phyloP scores from a whole-genome alignment of 2,797 vertebrate species.

The Peromyscus eremicus region DNA sequence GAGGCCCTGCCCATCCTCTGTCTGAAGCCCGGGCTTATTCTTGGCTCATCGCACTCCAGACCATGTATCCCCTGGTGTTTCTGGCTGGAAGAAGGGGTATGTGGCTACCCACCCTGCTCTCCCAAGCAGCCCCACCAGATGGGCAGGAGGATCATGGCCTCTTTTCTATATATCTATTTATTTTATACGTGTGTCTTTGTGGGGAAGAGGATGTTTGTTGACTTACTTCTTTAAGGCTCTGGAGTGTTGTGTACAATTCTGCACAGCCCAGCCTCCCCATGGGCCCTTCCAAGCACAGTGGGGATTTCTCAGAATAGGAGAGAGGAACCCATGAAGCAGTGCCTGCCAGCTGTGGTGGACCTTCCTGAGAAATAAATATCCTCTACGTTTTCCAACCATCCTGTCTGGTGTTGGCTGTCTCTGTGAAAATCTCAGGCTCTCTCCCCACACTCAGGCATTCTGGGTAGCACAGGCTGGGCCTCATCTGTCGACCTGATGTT shows the following conservation, averaged over 20 bases:
- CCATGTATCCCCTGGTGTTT: conserved; percentile 1
- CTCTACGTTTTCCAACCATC: conserved; percentile 79
- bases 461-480: neutral
- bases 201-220: conserved; percentile 75
- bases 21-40: neutral
- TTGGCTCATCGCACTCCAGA: neutral
- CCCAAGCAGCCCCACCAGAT: neutral
- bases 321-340: conserved; percentile 12
- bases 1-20: neutral
- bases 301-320: conserved; percentile 51
- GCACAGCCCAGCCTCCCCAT: conserved; percentile 35
- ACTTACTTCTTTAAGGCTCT: conserved; percentile 85
- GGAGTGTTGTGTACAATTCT: conserved; percentile 73
- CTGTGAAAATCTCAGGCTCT: neutral
- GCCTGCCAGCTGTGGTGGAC: conserved; percentile 70
- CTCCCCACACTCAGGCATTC: neutral
- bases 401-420: conserved; percentile 52
- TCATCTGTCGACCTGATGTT: neutral
- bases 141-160: conserved; percentile 16
- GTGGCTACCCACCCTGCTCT: neutral
- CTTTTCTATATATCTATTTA: conserved; percentile 73
- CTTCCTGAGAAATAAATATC: conserved; percentile 82
- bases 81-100: neutral
- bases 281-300: conserved; percentile 62
- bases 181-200: conserved; percentile 75